Base-by-base conservation (phyloP, 2,113 vertebrate species). In the Anguilla japonica region DNA sequence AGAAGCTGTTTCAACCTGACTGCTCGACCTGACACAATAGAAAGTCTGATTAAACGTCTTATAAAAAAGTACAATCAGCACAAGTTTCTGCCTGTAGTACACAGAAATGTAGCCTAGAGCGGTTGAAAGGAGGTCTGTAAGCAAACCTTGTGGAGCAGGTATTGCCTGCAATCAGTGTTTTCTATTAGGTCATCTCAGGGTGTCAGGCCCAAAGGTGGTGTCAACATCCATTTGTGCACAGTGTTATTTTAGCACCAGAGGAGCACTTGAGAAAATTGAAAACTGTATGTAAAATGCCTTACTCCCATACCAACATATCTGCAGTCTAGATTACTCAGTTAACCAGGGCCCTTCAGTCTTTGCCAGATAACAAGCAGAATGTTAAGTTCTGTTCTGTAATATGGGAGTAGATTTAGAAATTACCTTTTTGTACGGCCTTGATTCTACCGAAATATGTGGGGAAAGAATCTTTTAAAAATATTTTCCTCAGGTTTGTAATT, bases 271-370 rank as follows among this genome's bases (percentile, higher is more conserved):
- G 67, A 79, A 87, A 63, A 50, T 56, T 34, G 20, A 15, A 80
- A 79, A 87, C 78, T 81, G 71, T 46, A 43, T 46, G 87, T 83
- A 88, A 57, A 87, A 84, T 57, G 14, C 39, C 75, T 53, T 78
- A 87, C 79, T 87, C 50, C 86, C 89, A 87, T 71, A 83, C 15
- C 46, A 84, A 86, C 29, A 87, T 85, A 89, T 90, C 88, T 91
- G 89, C 83, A 88, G 60, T 85, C 85, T 87, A 91, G 88, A 89
- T 81, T 84, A 86, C 46, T 67, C 16, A 41, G 29, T n/a, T 75
- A 67, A 83, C 50, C 40, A 78, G 34, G 29, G 79, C 43, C 63
- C 3, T 57, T 83, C 86, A 83, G 89, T 87, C 82, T 67, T 7
- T 57, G 83, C 82, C 85, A 89, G 84, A 83, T 88, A 87, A 85